Base-by-base conservation (phyloP, 2,888 invertebrate species). In the Syrista parreyssii region DNA sequence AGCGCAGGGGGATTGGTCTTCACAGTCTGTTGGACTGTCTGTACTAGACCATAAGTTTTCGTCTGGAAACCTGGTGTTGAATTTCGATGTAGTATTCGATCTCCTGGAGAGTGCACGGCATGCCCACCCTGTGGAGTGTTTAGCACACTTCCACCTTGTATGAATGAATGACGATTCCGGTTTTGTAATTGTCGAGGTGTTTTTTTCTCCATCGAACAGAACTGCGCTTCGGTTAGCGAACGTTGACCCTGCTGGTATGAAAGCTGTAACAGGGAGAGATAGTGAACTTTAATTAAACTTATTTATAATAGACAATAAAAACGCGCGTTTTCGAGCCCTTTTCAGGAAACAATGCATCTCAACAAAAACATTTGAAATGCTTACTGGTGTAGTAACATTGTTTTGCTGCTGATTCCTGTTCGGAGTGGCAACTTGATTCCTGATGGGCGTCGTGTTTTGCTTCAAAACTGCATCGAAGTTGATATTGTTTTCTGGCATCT, bases 401-500 rank as follows among this genome's bases (percentile, higher is more conserved):
- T 86, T 89, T 82, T 85, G 85, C 73, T 80, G 82, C 68, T 86
- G 87, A 84, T 81, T 86, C 81, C 83, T 88, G 76, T 83, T 83
- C 75, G 85, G 79, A 72, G 81, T 82, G 40, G 84, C 81, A 83
- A 86, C 83, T 79, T 85, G 84, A 75, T 78, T 80, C 85, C 76
- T 76, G 73, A 73, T 71, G 23, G 86, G 81, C 73, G 85, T 82
- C 76, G 84, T 76, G 76, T 84, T 75, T 79, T 84, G 83, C 78
- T 88, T 88, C 12, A 86, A 81, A 76, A 86, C 79, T 69, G 86
- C 78, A 78, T 87, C 86, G 79, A 84, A 82, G 68, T 83, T 85
- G 78, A 86, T 82, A 83, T 84, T 88, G 82, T 87, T 87, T 76
- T 89, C 88, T 81, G 84, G 86, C 83, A 87, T 86, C 80, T 83